Evolutionary conservation across 2,113 vertebrate species (phyloP).

Genomic region (Theristicus caerulescens): DNA sequence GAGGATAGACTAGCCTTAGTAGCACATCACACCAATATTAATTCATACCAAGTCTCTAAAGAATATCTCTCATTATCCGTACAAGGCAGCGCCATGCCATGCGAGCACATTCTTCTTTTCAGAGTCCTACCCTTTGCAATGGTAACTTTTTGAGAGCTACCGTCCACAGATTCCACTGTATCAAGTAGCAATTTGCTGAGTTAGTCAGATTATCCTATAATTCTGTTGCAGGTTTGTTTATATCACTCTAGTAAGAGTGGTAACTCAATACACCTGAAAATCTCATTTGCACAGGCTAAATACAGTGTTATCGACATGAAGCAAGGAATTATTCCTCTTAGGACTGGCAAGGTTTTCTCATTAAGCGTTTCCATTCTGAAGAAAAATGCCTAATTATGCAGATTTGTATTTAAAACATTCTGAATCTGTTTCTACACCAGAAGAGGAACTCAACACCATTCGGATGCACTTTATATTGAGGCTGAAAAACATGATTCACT

Average conservation of each 20-base stretch:
- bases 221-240: neutral
- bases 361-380: neutral
- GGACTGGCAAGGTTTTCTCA: neutral
- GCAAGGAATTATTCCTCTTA: neutral
- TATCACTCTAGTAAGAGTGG: neutral
- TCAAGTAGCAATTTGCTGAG: neutral
- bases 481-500: slow-evolving; percentile 17
- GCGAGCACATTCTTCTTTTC: neutral
- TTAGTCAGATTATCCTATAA: neutral
- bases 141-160: neutral
- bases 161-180: neutral
- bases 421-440: neutral
- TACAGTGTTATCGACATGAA: neutral
- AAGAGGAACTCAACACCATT: neutral
- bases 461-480: neutral
- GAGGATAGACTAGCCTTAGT: neutral
- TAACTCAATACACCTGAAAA: neutral
- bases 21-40: neutral
- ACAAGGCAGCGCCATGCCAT: neutral
- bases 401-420: neutral
- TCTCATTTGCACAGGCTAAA: neutral
- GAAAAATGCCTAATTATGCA: neutral
- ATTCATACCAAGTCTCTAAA: neutral
- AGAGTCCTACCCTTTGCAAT: neutral
- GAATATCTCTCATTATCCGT: neutral